Percentiles rank a stretch among this genome's conserved stretches.
Evolutionary conservation across 2,888 invertebrate species (phyloP).

Genomic region (Hydraecia micacea): DNA sequence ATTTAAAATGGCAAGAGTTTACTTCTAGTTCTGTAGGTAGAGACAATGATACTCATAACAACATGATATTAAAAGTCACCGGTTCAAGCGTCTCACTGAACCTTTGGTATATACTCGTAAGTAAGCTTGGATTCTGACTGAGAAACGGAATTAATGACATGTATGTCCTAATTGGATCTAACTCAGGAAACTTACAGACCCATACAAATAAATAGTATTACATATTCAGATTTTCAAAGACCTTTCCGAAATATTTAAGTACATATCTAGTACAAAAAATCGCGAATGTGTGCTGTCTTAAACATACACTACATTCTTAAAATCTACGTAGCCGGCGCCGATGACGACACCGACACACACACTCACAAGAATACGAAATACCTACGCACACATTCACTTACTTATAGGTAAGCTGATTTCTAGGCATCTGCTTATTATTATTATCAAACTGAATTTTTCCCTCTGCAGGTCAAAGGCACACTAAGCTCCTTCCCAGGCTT

Average conservation of each 20-base stretch:
- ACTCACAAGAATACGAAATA: neutral
- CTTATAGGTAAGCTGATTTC: neutral
- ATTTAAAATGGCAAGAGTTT: neutral
- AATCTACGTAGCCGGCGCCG: conserved; percentile 3
- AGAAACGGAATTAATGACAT: neutral
- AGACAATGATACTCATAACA: neutral
- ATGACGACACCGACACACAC: neutral
- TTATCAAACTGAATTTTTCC: neutral
- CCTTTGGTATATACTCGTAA: neutral
- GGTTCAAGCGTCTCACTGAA: neutral
- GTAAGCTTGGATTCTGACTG: neutral
- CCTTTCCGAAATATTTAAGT: neutral
- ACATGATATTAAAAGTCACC: neutral
- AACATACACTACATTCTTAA: conserved; percentile 29
- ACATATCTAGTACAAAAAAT: neutral
- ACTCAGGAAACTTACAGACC: neutral
- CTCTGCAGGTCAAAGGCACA: too few relatives aligned
- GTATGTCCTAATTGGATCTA: neutral
- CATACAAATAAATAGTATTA: neutral
- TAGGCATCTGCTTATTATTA: neutral
- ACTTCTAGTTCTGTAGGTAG: neutral
- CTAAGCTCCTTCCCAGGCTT: neutral
- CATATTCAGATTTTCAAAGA: neutral
- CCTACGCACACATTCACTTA: neutral
- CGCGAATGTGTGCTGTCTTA: neutral